phyloP scores from a whole-genome alignment of 1,140 invertebrate species.

The Thaumatotibia leucotreta region DNA sequence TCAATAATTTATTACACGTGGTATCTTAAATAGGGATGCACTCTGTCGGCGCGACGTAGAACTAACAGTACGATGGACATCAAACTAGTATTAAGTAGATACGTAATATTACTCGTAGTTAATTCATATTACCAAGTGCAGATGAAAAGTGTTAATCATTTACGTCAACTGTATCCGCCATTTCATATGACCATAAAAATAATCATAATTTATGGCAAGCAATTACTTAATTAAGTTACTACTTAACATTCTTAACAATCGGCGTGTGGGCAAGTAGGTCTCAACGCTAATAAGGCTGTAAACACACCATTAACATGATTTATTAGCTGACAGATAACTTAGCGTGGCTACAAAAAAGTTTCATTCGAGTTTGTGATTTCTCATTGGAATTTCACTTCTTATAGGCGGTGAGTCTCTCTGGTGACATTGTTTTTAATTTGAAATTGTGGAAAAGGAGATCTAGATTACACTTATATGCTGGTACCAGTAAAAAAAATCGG shows the following conservation, averaged over 20 bases:
- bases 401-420: not conserved
- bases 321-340: constrained; percentile 16
- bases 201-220: constrained; percentile 1
- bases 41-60: not conserved
- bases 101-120: not conserved
- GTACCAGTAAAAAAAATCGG: too few species aligned
- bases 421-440: not conserved
- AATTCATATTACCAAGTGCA: not conserved
- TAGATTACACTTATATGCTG: too few species aligned
- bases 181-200: not conserved
- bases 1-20: not conserved
- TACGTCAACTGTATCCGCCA: not conserved
- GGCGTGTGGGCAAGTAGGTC: not conserved
- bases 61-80: too few species aligned
- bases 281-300: constrained; percentile 14
- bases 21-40: not conserved
- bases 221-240: constrained; percentile 11
- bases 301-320: constrained; percentile 17
- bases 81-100: too few species aligned
- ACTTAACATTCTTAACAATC: constrained; percentile 12
- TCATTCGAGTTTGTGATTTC: not conserved
- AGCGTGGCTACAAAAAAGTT: not conserved
- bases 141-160: not conserved
- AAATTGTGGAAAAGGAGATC: too few species aligned
- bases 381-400: not conserved